Evolutionary conservation across 2,888 invertebrate species (phyloP).

Genomic region (Clistopyga incitator): DNA sequence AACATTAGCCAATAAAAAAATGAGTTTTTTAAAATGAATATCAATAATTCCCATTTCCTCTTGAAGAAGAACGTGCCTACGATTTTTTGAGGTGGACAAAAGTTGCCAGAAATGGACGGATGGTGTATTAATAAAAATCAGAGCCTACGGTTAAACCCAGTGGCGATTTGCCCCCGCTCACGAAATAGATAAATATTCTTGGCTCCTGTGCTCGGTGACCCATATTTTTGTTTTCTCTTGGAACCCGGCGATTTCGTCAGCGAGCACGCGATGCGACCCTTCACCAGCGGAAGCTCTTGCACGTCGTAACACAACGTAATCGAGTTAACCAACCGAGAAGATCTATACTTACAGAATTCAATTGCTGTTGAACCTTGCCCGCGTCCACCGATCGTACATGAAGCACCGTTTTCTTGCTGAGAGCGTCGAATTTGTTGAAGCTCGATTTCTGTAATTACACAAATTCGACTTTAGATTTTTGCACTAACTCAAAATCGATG

Average conservation of each 20-base stretch:
- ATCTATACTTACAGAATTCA: slow-evolving; percentile 87
- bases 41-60: too few relatives aligned
- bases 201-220: slow-evolving; percentile 59
- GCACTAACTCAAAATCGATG: neutral
- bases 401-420: slow-evolving; percentile 88
- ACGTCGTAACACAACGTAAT: slow-evolving; percentile 1
- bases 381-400: slow-evolving; percentile 89
- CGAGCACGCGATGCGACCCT: slow-evolving; percentile 2
- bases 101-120: slow-evolving; percentile 60
- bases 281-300: neutral
- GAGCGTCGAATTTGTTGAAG: slow-evolving; percentile 91
- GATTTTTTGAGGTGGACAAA: slow-evolving; percentile 5
- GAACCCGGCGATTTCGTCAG: slow-evolving; percentile 44
- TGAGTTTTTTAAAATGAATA: too few relatives aligned
- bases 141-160: slow-evolving; percentile 39
- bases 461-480: slow-evolving; percentile 11
- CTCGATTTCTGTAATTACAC: slow-evolving; percentile 88
- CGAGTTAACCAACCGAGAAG: neutral
- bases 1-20: too few relatives aligned
- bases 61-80: neutral
- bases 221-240: slow-evolving; percentile 40
- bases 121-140: slow-evolving; percentile 62
- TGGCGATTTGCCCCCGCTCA: slow-evolving; percentile 29
- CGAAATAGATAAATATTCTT: slow-evolving; percentile 65
- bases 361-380: slow-evolving; percentile 88